Evolutionary conservation across 2,113 vertebrate genomes (phyloP).

Genomic region (Suricata suricatta): DNA sequence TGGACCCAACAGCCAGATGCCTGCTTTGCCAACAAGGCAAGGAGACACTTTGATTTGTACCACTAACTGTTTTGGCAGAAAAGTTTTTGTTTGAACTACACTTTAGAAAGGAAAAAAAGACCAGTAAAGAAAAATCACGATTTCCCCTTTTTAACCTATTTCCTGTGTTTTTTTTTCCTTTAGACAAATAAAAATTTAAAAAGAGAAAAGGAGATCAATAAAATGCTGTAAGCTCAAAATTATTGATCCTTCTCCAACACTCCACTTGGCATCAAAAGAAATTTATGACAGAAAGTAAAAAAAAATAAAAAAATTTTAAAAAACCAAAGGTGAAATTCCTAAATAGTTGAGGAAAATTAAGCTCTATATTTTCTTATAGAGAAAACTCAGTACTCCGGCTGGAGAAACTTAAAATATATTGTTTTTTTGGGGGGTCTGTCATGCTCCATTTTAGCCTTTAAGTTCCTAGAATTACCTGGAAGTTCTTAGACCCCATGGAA

Average conservation of each 20-base stretch:
- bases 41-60: conserved; percentile 35
- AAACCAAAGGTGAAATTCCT: conserved; percentile 28
- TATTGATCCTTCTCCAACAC: conserved; percentile 74
- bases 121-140: conserved; percentile 47
- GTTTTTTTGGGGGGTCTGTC: neutral
- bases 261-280: conserved; percentile 77
- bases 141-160: conserved; percentile 67
- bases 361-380: conserved; percentile 39
- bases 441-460: neutral
- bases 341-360: conserved; percentile 68
- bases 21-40: conserved; percentile 38
- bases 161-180: conserved; percentile 61
- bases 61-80: conserved; percentile 46
- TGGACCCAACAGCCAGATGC: neutral
- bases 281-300: conserved; percentile 59
- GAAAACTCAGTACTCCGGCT: neutral
- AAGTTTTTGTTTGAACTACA: conserved; percentile 59
- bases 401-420: neutral
- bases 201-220: conserved; percentile 75
- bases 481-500: neutral
- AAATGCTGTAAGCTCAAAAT: conserved; percentile 75
- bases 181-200: conserved; percentile 78
- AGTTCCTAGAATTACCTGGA: neutral
- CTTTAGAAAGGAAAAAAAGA: conserved; percentile 59
- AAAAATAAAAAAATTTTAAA: conserved; percentile 1